These are phyloP conservation scores for Azorinus chamasolen DNA, from an alignment of 2,888 invertebrate species.

Conservation along the genomic window DNA sequence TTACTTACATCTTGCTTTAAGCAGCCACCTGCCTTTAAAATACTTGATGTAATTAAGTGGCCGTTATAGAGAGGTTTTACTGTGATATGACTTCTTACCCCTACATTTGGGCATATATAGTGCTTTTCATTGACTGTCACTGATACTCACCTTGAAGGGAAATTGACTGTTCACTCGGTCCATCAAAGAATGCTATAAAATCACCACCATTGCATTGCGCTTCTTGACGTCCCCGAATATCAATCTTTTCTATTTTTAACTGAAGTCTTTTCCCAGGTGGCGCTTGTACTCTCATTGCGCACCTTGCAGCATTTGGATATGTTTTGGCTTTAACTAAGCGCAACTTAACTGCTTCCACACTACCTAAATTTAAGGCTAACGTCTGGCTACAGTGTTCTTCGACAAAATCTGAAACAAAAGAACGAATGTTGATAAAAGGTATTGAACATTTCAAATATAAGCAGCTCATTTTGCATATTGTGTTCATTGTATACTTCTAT, in stretches of 20 bases:
- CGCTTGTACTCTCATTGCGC: slow-evolving; percentile 61
- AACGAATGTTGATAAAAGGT: no score
- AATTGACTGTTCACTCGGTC: slow-evolving; percentile 34
- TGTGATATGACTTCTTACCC: no score
- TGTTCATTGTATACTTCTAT: no score
- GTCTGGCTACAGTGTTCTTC: slow-evolving; percentile 66
- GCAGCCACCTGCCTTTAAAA: no score
- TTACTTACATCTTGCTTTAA: no score
- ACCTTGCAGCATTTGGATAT: slow-evolving; percentile 61
- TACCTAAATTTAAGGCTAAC: slow-evolving; percentile 54
- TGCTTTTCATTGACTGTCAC: not conserved
- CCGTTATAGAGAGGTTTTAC: no score
- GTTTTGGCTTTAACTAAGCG: slow-evolving; percentile 36
- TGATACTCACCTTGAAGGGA: slow-evolving; percentile 35
- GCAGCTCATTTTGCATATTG: no score
- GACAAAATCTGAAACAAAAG: slow-evolving; percentile 43
- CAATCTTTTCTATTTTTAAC: slow-evolving; percentile 38
- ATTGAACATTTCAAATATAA: no score
- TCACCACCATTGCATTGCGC: slow-evolving; percentile 50
- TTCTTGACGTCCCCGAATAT: slow-evolving; percentile 40
- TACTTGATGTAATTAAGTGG: no score
- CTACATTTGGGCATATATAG: no score
- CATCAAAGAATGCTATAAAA: slow-evolving; percentile 53
- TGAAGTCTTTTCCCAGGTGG: slow-evolving; percentile 56
- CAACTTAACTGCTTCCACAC: slow-evolving; percentile 49